phyloP scores from a whole-genome alignment of 2,113 vertebrate species.

The Pongo pygmaeus region DNA sequence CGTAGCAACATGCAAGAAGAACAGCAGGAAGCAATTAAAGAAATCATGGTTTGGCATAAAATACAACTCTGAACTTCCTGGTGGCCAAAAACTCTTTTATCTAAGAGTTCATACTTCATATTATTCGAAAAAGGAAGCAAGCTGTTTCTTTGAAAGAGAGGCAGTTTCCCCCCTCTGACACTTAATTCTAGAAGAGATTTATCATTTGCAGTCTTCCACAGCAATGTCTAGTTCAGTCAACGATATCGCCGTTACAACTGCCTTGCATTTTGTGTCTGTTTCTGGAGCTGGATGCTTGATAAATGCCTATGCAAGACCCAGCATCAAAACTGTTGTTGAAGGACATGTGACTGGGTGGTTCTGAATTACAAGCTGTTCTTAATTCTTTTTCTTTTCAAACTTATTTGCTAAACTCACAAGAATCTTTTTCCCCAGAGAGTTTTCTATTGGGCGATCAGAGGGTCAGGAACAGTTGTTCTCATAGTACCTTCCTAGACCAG shows the following conservation, averaged over 20 bases:
- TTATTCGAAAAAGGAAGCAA: not conserved
- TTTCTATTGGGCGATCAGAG: not conserved
- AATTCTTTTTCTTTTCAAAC: not conserved
- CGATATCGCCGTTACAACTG: not conserved
- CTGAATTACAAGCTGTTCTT: not conserved
- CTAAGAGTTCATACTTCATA: not conserved
- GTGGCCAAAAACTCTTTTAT: not conserved
- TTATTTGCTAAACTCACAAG: no score
- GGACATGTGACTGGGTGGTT: not conserved
- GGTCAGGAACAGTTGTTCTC: no score
- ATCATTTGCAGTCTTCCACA: not conserved
- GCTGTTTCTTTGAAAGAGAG: not conserved
- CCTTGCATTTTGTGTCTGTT: not conserved
- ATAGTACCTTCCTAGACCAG: not conserved
- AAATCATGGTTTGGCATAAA: not conserved
- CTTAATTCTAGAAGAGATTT: not conserved
- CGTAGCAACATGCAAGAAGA: not conserved
- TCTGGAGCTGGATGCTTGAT: not conserved
- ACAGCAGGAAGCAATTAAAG: not conserved
- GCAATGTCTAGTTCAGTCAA: not conserved
- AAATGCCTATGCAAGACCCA: not conserved
- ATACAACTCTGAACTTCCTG: not conserved
- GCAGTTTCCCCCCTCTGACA: not conserved
- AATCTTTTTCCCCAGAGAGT: not conserved
- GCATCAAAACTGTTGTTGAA: not conserved